Evolutionary conservation across 2,888 invertebrate species (phyloP).

Genomic region (Acrobasis repandana): DNA sequence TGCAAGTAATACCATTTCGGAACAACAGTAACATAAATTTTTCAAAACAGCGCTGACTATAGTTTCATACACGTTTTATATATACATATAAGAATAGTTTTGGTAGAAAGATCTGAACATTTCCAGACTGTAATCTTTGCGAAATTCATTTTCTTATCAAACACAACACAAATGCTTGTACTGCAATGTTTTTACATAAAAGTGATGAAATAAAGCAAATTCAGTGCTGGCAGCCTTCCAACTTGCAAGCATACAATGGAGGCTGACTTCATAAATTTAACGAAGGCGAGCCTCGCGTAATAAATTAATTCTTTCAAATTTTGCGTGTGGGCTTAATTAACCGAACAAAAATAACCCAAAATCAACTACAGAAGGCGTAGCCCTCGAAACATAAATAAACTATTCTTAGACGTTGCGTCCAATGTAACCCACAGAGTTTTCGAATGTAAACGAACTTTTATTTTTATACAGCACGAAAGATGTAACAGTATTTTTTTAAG

Average conservation of each 20-base stretch:
- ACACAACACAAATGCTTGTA: constrained; percentile 10
- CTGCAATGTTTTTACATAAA: constrained; percentile 45
- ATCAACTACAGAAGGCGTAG: constrained; percentile 51
- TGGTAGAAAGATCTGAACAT: neutral
- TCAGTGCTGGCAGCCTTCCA: constrained; percentile 60
- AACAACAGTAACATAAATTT: too few relatives aligned
- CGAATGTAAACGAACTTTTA: constrained; percentile 20
- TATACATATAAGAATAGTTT: neutral
- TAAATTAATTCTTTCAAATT: constrained; percentile 56
- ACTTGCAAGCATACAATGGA: constrained; percentile 60
- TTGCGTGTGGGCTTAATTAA: constrained; percentile 60
- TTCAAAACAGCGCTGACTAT: neutral
- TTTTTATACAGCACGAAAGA: constrained; percentile 20
- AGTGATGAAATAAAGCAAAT: constrained; percentile 52
- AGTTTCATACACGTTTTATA: neutral
- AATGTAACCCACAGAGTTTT: constrained; percentile 5
- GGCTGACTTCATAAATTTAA: constrained; percentile 61
- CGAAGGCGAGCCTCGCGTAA: constrained; percentile 47
- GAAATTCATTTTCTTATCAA: constrained; percentile 1
- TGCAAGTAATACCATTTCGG: too few relatives aligned
- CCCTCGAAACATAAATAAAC: constrained; percentile 36
- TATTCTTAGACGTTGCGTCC: constrained; percentile 31
- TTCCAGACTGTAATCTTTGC: neutral
- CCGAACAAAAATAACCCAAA: constrained; percentile 48
- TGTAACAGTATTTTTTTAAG: constrained; percentile 21